Evolutionary conservation across 2,888 invertebrate genomes (phyloP), one percentile per base, ranked within the genome.

Genomic region (Drosophila tripunctata): DNA sequence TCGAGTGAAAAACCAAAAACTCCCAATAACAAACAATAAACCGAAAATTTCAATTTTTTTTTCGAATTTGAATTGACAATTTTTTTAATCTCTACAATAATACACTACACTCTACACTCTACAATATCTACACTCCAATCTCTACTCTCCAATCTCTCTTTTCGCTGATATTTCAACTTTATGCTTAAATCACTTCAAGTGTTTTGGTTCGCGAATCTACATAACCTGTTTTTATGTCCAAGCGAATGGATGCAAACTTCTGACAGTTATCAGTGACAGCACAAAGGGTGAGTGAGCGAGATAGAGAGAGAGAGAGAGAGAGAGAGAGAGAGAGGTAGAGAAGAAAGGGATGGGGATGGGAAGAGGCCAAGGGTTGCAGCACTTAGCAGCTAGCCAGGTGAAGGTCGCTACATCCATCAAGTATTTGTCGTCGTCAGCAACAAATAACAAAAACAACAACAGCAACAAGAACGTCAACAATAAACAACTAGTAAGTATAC

Each of bases 351-450:
- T 4, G 5, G 22, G 7, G 15, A 35, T n/a, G 21, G 35, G 17
- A 3, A 7, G 5, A 35, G 7, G 6, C 5, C 4, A 35, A 36
- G 35, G 19, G 12, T 56, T 17, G 52, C 38, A 30, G 27, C 31
- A 41, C 51, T 63, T 47, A 31, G 54, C 15, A 21, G 54, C 15
- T 24, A 5, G 64, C 44, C 75, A 75, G 72, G 75, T 73, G 75
- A 75, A 73, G 72, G 75, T 75, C 60, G 60, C 45, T n/a, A 27
- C 65, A 69, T 54, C 54, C 75, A 65, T 65, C 70, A 73, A 73
- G 65, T 65, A 65, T 69, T 65, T 72, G 75, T 56, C 43, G 60
- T 60, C 56, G 58, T 52, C 55, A 51, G 45, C 66, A 60, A 33
- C 62, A 57, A 57, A 60, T 19, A 56, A 30, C 31, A 50, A 21